Conservation (phyloP, 2,888 invertebrate species). For the Melitaea athalia region DNA sequence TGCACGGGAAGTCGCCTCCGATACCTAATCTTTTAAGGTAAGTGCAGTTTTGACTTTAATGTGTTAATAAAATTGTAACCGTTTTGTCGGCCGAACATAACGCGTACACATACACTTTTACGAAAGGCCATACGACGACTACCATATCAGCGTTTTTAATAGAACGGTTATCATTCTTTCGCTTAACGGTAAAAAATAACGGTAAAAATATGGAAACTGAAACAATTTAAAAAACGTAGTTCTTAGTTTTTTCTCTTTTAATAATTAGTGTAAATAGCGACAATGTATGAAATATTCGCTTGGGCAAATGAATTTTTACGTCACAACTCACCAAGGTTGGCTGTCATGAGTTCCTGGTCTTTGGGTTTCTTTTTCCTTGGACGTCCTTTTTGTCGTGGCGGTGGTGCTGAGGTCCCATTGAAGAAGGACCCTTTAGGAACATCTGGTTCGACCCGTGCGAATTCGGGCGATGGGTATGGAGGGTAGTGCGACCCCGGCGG, state of each 20-base stretch:
- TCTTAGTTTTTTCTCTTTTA: constrained; percentile 1
- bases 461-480: constrained; percentile 83
- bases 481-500: constrained; percentile 75
- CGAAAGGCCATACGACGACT: constrained; percentile 1
- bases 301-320: constrained; percentile 11
- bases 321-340: constrained; percentile 88
- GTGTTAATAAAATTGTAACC: constrained; percentile 81
- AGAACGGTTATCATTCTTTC: constrained; percentile 6
- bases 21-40: constrained; percentile 72
- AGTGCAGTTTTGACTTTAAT: constrained; percentile 81
- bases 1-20: constrained; percentile 75
- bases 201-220: constrained; percentile 8
- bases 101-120: constrained; percentile 17
- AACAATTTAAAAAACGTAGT: background rate
- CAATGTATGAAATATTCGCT: constrained; percentile 26
- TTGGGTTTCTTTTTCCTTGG: constrained; percentile 96
- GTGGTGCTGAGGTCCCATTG: constrained; percentile 79
- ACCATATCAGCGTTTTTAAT: constrained; percentile 3
- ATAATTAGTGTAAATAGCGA: background rate
- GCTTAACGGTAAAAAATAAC: constrained; percentile 3
- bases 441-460: constrained; percentile 75
- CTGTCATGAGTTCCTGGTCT: constrained; percentile 92
- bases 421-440: constrained; percentile 81
- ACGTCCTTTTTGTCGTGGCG: constrained; percentile 95
- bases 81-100: constrained; percentile 72